phyloP scores from a whole-genome alignment of 1,140 invertebrate genomes.

The Triops cancriformis region DNA sequence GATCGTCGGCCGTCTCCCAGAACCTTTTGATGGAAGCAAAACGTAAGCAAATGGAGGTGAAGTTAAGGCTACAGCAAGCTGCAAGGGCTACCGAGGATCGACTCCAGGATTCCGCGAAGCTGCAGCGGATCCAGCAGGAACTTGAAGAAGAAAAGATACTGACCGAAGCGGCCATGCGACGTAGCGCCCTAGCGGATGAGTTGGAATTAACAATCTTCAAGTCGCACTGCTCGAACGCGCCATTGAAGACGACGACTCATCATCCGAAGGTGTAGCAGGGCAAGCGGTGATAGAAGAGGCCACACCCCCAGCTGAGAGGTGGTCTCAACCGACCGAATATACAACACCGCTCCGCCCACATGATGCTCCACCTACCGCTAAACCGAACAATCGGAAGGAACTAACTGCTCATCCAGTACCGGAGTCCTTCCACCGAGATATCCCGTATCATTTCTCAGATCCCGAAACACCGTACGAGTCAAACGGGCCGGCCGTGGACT shows the following conservation, averaged over 20 bases:
- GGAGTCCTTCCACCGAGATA: not conserved
- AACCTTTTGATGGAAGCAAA: not conserved
- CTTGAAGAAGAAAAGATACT: not conserved
- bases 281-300: not conserved
- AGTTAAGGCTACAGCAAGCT: not conserved
- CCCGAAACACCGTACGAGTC: not conserved
- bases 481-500: not conserved
- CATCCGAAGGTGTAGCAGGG: not conserved
- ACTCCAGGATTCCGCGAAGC: not conserved
- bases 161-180: not conserved
- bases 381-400: not conserved
- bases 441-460: not conserved
- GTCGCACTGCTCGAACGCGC: not conserved
- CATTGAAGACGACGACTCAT: not conserved
- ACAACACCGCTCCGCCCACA: not conserved
- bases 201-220: not conserved
- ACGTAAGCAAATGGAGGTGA: not conserved
- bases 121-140: not conserved
- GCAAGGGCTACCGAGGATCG: not conserved
- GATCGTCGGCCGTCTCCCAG: not conserved
- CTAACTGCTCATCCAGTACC: not conserved
- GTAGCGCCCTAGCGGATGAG: not conserved
- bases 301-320: too few relatives aligned
- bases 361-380: not conserved
- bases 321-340: too few relatives aligned